Base-by-base conservation (phyloP, 2,888 invertebrate genomes). In the Tholera decimalis region DNA sequence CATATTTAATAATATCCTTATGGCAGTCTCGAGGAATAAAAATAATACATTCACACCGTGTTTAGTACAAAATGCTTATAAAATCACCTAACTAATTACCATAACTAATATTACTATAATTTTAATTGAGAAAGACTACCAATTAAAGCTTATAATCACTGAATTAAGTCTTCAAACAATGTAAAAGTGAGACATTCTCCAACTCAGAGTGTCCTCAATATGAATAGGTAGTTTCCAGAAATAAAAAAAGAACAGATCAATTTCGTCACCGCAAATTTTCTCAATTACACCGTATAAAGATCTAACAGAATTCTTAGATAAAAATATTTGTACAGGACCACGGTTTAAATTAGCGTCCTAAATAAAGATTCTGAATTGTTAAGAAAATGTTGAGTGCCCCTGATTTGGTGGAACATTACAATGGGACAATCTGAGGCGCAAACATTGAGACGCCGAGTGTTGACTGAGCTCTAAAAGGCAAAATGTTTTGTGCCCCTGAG, bases 401-500 rank as follows among this genome's bases (percentile, higher is more conserved):
- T 86, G 85, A 63, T 50, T 64, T 68, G 54, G 39, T 35, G 37
- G 47, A 68, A 61, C 61, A 65, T 59, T 57, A 77, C 72, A 82
- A 85, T 82, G 56, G 77, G 64, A 77, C 73, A 82, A 83, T 74
- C 73, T 73, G 58, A 67, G 69, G 51, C 61, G 77, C 78, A 80
- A 83, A 79, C 81, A 68, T 53, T 46, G 64, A 49, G 65, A 53
- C 39, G 49, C 44, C 13, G 70, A 87, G 85, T 91, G 88, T 91
- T 91, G 85, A 88, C 90, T 78, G 71, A 83, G 79, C 90, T 91
- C 82, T 76, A 85, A 78, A 82, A 85, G 85, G 81, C 83, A 83
- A 82, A 88, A 83, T 88, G 90, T 89, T 88, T 79, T 74, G 78
- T 74, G 84, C 82, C 83, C 72, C 85, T 86, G 86, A 84, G 76